Conservation (phyloP, 2,113 vertebrate species). For the Empidonax alnorum region DNA sequence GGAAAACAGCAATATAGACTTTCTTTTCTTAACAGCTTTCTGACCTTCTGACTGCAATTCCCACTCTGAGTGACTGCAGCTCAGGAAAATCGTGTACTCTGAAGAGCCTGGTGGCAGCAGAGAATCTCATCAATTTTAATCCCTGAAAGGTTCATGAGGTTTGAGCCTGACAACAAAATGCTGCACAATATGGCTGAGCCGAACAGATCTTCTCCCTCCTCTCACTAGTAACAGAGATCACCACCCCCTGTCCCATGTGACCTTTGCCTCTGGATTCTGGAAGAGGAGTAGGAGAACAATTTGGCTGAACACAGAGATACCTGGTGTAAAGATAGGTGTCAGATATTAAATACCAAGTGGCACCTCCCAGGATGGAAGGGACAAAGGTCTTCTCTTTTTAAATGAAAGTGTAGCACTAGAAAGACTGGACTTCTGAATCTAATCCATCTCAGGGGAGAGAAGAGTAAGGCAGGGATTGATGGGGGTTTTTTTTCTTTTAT, state of each 20-base stretch:
- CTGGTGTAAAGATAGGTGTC: neutral
- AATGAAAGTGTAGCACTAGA: neutral
- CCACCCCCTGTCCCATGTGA: neutral
- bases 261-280: neutral
- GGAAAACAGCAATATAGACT: constrained; percentile 7
- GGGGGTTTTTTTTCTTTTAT: neutral
- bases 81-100: constrained; percentile 27
- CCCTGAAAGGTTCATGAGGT: neutral
- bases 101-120: constrained; percentile 25
- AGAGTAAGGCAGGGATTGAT: neutral
- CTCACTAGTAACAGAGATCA: neutral
- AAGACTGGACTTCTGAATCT: neutral
- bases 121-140: constrained; percentile 61
- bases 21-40: constrained; percentile 37
- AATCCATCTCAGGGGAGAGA: neutral
- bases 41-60: constrained; percentile 62
- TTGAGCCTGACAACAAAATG: constrained; percentile 2
- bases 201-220: neutral
- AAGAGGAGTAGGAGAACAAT: neutral
- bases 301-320: neutral
- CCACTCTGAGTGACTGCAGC: constrained; percentile 20
- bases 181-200: neutral
- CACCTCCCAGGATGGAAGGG: neutral
- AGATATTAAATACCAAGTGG: neutral
- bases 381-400: neutral